Evolutionary conservation across 2,888 invertebrate genomes (phyloP), one percentile per base, ranked within the genome.

Genomic region (Microplitis deprimator): DNA sequence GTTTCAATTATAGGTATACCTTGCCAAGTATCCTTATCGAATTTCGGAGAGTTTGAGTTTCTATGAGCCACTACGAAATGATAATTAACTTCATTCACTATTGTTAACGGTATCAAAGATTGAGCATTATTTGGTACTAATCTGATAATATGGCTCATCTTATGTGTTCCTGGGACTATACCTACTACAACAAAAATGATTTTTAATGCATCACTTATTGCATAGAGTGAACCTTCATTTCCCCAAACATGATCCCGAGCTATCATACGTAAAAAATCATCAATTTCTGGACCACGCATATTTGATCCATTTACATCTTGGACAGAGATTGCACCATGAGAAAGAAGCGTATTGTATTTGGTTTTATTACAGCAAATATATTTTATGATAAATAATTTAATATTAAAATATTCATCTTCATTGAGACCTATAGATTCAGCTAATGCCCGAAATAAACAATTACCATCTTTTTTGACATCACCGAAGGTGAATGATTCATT

Each of bases 171-270:
- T 20, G 6, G 3, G 17, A 3, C 62, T 17, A 62, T 8, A 62
- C 17, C 62, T 17, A 62, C 17, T 1, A 62, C 20, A 16, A 62
- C 62, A 16, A 62, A 2, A 62, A 62, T 62, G 4, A 16, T 20
- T 62, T 62, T 62, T 20, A 62, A 62, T 62, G 62, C 62, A 62
- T 62, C 62, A 62, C 62, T 62, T 7, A 62, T 62, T 0, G 62
- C 62, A 62, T 62, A 62, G 1, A 62, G 17, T 5, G 62, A 62
- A 62, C 62, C 62, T 20, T 62, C 62, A 62, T 62, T 62, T 62
- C 62, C 62, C 17, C 62, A 62, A 17, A 6, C 62, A 17, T 62
- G 16, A 17, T 62, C 62, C 16, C 17, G 62, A 62, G 62, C 62
- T 17, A 62, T 8, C 16, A 62, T 62, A 16, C 62, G 62, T 5